These are phyloP conservation scores for Ophiothrix spiculata DNA, from an alignment of 35 echinoderm and acorn worm species.

Conservation along the genomic window DNA sequence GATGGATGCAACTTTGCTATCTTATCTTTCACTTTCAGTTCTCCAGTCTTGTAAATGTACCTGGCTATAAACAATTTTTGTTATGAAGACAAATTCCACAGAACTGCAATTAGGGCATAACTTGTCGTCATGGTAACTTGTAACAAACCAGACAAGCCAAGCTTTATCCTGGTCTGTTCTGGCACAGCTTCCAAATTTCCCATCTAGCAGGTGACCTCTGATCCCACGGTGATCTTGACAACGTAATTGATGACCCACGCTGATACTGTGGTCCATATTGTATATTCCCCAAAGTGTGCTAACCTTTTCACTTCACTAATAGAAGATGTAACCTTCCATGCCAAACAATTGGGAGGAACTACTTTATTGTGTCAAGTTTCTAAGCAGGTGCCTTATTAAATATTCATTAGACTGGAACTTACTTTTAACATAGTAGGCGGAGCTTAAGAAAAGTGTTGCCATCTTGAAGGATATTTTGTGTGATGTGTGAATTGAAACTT, in stretches of 20 bases:
- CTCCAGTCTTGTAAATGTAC: no score
- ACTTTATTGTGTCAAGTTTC: not conserved
- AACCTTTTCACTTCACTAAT: not conserved
- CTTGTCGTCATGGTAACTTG: not conserved
- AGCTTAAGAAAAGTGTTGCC: not conserved
- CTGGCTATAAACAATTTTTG: no score
- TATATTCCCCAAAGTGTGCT: not conserved
- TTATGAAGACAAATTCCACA: no score
- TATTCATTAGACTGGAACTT: constrained; percentile 4
- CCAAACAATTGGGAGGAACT: not conserved
- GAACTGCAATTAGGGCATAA: not conserved
- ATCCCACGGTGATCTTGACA: not conserved
- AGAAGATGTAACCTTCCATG: not conserved
- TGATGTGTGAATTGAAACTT: not conserved
- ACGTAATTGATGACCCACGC: constrained; percentile 12
- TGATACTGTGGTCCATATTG: constrained; percentile 4
- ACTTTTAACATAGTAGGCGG: not conserved
- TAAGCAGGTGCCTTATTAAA: not conserved
- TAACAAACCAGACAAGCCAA: not conserved
- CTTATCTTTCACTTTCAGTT: no score
- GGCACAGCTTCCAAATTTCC: not conserved
- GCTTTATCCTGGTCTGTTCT: not conserved
- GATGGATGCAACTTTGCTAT: no score
- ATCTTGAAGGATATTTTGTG: not conserved
- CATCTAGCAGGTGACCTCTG: not conserved